Evolutionary conservation across 2,888 invertebrate genomes (phyloP), one percentile per base, ranked within the genome.

Genomic region (Xylophagus ater): DNA sequence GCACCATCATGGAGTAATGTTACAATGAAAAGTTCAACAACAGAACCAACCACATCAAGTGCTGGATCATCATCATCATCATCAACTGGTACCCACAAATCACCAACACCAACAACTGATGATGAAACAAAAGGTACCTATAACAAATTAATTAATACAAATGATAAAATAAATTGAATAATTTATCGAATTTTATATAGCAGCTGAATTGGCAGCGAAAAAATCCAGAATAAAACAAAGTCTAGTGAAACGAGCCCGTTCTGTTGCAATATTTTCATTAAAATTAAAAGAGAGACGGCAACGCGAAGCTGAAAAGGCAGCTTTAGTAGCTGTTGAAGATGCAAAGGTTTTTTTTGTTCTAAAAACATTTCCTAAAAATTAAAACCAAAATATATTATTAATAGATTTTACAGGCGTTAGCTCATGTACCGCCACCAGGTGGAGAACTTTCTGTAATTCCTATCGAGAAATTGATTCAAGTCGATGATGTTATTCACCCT

Each of bases 391-490:
- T 14, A 24, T 17, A 13, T 18, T 4, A 31, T 10, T 20, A 10
- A 17, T 41, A 14, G 24, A 26, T 17, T 12, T 45, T 45, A 0
- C 14, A 78, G 76, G 62, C 64, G 52, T 57, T 60, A 21, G 60
- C 60, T 26, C 51, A 54, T 49, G 42, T 61, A 40, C 69, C 66
- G 1, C 76, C 79, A 4, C 75, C 80, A 1, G 85, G 86, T 6
- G 87, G 87, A 7, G 87, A 87, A 59, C 65, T 88, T 28, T 82
- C 84, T 2, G 75, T 84, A 39, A 85, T 88, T 54, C 87, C 87
- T 21, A 85, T 88, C 53, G 88, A 87, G 58, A 85, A 81, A 59
- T 67, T 81, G 37, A 81, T 81, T 49, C 79, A 81, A 68, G 71
- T 81, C 30, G 81, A 81, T 13, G 81, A 81, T 58, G 70, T 72